Evolutionary conservation across 2,797 vertebrate species (phyloP).

Genomic region (Lemur catta): DNA sequence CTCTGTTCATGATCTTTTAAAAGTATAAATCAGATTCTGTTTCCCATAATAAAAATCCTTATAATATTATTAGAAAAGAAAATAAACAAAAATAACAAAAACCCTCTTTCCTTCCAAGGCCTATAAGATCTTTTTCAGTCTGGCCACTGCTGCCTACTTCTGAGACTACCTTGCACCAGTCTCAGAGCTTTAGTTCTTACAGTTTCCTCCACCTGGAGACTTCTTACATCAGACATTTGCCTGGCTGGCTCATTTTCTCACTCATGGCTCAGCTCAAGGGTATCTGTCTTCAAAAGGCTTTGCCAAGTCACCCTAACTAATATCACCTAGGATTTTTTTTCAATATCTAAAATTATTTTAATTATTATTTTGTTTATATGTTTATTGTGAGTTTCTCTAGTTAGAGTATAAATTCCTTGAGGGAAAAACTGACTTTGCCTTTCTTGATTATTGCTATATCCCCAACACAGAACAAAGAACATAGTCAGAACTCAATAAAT

Average conservation of each 20-base stretch:
- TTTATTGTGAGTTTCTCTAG: neutral
- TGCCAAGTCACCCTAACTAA: neutral
- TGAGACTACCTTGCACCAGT: neutral
- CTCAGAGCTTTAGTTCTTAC: neutral
- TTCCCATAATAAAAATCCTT: neutral
- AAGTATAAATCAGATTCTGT: neutral
- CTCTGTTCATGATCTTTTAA: neutral
- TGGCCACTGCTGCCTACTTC: neutral
- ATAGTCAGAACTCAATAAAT: neutral
- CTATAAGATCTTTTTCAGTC: neutral
- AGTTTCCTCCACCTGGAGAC: neutral
- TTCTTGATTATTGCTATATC: neutral
- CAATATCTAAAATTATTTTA: neutral
- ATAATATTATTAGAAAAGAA: neutral
- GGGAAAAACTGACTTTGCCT: neutral
- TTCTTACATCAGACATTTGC: neutral
- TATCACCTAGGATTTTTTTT: neutral
- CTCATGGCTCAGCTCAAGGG: neutral
- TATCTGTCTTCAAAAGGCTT: neutral
- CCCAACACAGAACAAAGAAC: neutral
- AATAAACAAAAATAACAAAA: neutral
- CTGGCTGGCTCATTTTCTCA: neutral
- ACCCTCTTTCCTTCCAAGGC: neutral
- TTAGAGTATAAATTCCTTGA: constrained; percentile 7
- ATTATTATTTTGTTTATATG: neutral